A percentile compares a stretch with the other conserved stretches of the same genome.
phyloP scores from a whole-genome alignment of 2,797 vertebrate species.

The Gadopsis marmoratus region DNA sequence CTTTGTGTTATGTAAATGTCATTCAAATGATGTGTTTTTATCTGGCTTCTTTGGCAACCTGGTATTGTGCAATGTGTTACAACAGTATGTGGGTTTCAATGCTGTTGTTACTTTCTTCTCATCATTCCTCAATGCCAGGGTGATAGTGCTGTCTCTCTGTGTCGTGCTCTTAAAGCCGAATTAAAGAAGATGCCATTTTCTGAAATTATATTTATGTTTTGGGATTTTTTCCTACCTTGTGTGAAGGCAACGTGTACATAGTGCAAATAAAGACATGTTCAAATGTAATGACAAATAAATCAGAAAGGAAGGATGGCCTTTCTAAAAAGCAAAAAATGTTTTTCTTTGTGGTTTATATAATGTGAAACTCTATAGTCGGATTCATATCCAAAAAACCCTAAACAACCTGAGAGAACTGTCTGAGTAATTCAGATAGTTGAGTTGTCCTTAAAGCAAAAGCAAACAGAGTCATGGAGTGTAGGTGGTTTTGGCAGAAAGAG shows the following conservation, averaged over 20 bases:
- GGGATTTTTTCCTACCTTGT: slow-evolving; percentile 66
- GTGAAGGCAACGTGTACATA: slow-evolving; percentile 81
- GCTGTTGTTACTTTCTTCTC: slow-evolving; percentile 54
- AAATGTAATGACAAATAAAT: slow-evolving; percentile 81
- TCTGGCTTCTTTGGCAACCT: slow-evolving; percentile 71
- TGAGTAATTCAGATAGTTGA: slow-evolving; percentile 59
- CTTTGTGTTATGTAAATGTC: slow-evolving; percentile 74
- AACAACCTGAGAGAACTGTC: slow-evolving; percentile 38
- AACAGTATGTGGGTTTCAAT: slow-evolving; percentile 58
- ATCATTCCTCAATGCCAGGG: slow-evolving; percentile 57
- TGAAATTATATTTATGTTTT: slow-evolving; percentile 57
- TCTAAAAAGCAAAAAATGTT: slow-evolving; percentile 49
- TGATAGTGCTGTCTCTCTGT: slow-evolving; percentile 67
- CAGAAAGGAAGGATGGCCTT: slow-evolving; percentile 68
- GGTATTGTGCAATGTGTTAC: slow-evolving; percentile 69
- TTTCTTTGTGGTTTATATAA: slow-evolving; percentile 52
- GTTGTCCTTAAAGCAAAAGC: slow-evolving; percentile 61
- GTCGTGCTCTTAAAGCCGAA: slow-evolving; percentile 64
- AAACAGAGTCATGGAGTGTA: slow-evolving; percentile 68
- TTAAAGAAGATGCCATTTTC: slow-evolving; percentile 33
- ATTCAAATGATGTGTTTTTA: slow-evolving; percentile 71
- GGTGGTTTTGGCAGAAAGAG: slow-evolving; percentile 61
- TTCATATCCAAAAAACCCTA: slow-evolving; percentile 19
- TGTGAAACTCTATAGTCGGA: neutral
- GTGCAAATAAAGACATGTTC: slow-evolving; percentile 79